Evolutionary conservation across 2,888 invertebrate genomes (phyloP).

Genomic region (Linyphia triangularis): DNA sequence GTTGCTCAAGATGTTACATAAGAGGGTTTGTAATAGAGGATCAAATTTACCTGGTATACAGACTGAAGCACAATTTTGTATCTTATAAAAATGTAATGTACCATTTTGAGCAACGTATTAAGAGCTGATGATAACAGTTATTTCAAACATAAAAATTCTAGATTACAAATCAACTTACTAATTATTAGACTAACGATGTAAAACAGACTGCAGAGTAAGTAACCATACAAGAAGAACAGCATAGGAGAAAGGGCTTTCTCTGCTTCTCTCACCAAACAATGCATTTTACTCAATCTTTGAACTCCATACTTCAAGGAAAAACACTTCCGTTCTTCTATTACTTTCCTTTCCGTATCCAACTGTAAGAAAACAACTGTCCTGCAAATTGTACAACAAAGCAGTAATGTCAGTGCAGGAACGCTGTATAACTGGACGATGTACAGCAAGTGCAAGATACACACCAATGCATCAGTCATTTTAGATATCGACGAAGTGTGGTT

Average conservation of each 20-base stretch:
- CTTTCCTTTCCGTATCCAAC: not conserved
- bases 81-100: no score
- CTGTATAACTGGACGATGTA: conserved; percentile 35
- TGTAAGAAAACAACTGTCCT: not conserved
- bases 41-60: no score
- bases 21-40: no score
- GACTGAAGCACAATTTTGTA: no score
- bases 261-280: not conserved
- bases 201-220: conserved; percentile 40
- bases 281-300: conserved; percentile 8
- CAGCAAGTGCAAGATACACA: conserved; percentile 5
- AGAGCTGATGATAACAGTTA: no score
- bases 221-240: conserved; percentile 42
- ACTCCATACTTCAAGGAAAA: not conserved
- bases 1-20: no score
- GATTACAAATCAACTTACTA: no score
- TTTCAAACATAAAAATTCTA: no score
- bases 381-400: conserved; percentile 6
- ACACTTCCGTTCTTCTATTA: not conserved
- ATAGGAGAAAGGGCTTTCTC: conserved; percentile 21
- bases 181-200: conserved; percentile 48
- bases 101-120: no score
- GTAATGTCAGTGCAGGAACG: conserved; percentile 12
- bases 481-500: not conserved
- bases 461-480: not conserved